A percentile compares a stretch with the other conserved stretches of the same genome.
Evolutionary conservation across 2,113 vertebrate genomes (phyloP).

Genomic region (Macquaria ambigua): DNA sequence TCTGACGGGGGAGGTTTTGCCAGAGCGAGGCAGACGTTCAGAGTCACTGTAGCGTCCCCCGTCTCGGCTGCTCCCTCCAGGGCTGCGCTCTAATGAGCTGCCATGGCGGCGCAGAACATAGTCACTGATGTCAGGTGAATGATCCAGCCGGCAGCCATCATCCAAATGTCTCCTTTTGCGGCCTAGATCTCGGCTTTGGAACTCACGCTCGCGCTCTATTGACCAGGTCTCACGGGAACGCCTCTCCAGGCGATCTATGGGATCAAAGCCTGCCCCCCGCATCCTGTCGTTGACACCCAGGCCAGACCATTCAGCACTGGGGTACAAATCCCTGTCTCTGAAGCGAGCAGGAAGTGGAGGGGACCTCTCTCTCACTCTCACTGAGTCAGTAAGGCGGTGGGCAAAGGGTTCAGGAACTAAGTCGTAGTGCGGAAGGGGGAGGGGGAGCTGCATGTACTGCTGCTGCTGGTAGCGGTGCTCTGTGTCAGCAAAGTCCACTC

Average conservation of each 20-base stretch:
- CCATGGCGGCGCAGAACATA: slow-evolving; percentile 88
- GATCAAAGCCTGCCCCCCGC: slow-evolving; percentile 87
- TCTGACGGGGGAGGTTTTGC: slow-evolving; percentile 86
- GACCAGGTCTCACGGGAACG: slow-evolving; percentile 91
- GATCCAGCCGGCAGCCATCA: slow-evolving; percentile 89
- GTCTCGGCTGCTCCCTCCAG: slow-evolving; percentile 88
- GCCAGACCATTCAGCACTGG: slow-evolving; percentile 90
- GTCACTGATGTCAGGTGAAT: slow-evolving; percentile 90
- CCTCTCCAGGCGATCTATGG: slow-evolving; percentile 89
- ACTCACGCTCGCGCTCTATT: slow-evolving; percentile 84
- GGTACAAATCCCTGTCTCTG: slow-evolving; percentile 91
- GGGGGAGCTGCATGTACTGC: slow-evolving; percentile 92
- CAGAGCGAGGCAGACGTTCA: slow-evolving; percentile 88
- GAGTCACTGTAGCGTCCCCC: slow-evolving; percentile 88
- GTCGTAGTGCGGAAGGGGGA: slow-evolving; percentile 91
- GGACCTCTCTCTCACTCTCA: slow-evolving; percentile 91
- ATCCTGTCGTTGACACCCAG: slow-evolving; percentile 89
- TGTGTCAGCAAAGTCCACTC: slow-evolving; percentile 97
- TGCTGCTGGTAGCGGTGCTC: slow-evolving; percentile 94
- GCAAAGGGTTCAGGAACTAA: slow-evolving; percentile 91
- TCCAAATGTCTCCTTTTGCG: slow-evolving; percentile 90
- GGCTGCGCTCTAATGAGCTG: slow-evolving; percentile 91
- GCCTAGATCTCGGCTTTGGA: slow-evolving; percentile 87
- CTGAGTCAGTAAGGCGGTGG: slow-evolving; percentile 88
- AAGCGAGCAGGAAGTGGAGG: slow-evolving; percentile 90